Percentiles rank a stretch among this genome's conserved stretches.
These are phyloP conservation scores for Brachyopa scutellaris DNA, from an alignment of 2,888 invertebrate genomes.

Conservation along the genomic window DNA sequence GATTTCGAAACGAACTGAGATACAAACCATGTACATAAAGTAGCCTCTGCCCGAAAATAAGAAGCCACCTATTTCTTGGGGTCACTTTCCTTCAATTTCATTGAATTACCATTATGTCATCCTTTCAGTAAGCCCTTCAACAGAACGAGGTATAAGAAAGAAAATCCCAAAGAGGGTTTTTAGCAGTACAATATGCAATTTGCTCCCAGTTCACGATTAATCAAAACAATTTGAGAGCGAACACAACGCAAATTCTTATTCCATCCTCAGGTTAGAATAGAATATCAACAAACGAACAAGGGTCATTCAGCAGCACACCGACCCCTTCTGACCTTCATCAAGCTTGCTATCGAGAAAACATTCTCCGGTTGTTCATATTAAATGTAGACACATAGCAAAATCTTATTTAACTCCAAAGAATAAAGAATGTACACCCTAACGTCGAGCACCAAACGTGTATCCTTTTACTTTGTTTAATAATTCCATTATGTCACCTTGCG, in stretches of 20 bases:
- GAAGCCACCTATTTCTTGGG: no score
- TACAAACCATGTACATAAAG: neutral
- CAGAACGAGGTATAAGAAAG: conserved; percentile 11
- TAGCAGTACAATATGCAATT: conserved; percentile 17
- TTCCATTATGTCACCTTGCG: conserved; percentile 3
- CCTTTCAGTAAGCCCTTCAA: neutral
- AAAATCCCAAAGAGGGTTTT: conserved; percentile 16
- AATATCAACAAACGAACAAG: neutral
- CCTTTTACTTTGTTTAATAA: neutral
- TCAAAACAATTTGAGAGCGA: conserved; percentile 38
- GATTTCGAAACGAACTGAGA: neutral
- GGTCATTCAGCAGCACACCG: neutral
- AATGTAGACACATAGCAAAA: conserved; percentile 26
- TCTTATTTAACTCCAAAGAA: conserved; percentile 12
- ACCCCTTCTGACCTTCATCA: conserved; percentile 2
- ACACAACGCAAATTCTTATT: conserved; percentile 7
- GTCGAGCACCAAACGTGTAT: neutral
- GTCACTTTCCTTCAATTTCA: no score
- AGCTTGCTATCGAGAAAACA: conserved; percentile 8
- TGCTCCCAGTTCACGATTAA: conserved; percentile 32
- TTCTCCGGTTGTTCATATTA: conserved; percentile 41
- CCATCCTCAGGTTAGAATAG: conserved; percentile 8
- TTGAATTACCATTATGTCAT: neutral
- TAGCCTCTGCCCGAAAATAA: no score
- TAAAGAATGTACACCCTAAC: neutral